Base-by-base conservation (phyloP, 1,140 invertebrate genomes). In the Gonioctena quinquepunctata region DNA sequence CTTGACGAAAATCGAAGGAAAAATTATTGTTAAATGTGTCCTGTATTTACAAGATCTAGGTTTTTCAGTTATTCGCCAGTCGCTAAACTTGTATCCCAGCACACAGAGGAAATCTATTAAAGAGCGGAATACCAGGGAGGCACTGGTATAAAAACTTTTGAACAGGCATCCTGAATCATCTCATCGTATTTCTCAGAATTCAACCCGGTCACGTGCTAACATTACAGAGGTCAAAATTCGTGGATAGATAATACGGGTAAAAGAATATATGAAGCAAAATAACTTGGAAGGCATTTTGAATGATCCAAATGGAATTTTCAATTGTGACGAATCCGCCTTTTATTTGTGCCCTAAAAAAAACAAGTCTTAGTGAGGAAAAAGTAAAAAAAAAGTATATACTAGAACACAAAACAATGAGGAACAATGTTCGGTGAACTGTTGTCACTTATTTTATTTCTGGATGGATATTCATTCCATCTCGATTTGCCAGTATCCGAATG, bases 401-500 rank as follows among this genome's bases (percentile, higher is more conserved):
- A 67, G 54, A 54, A 57, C 16, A 5, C 8, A 6, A 11, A 56
- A 27, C 27, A 25, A 50, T 8, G 19, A 22, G 18, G 33, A 67
- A 56, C 21, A 56, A 25, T 28, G 22, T 66, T 50, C 21, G 57
- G 50, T 16, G 26, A 57, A 57, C 25, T 42, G 22, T 19, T 52
- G 22, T 79, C 81, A 28, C 74, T 84, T 19, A 74, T 80, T 54
- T 60, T 83, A 3, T 84, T 82, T 79, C 54, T 83, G 21, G 82
- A 83, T 77, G 81, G 81, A 8, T 80, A 83, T 71, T 66, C 60
- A 27, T 80, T 77, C 22, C 79, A 84, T 66, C 52, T 83, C 19
- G 74, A 74, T 21, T 62, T 82, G 2, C 52, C 76, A 13, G 70
- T 85, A 83, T 13, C 33, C 0, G 1, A 8, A 8, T 42, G 3